Evolutionary conservation across 1,140 invertebrate species (phyloP), one percentile per base, ranked within the genome.

Genomic region (Sycobia sp.): DNA sequence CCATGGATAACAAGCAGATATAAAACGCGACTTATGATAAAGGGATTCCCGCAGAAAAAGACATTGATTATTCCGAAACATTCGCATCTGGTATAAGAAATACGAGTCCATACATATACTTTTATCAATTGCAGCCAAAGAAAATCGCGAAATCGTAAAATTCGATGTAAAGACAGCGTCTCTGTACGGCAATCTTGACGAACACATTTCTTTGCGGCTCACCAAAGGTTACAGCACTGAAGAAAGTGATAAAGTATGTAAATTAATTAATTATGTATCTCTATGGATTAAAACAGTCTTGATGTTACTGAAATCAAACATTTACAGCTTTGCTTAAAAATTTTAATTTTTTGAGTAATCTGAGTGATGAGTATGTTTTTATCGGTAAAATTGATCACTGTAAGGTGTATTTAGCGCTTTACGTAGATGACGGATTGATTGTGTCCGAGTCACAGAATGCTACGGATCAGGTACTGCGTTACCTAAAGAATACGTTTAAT

Each of bases 341-440:
- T 18, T 18, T 20, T 18, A 44, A 44, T 20, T 44, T 44, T 16
- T 3, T 3, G 1, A 22, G 16, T 10, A 22, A 18, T 18, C 1
- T 10, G 20, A 44, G 41, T 9, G 20, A 44, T 10, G 10, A 20
- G 3, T 38, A 18, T 16, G 10, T 44, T 20, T 44, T 22, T 18
- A 11, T 20, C 1, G n/a, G n/a, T 18, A 18, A 4, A 44, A 36
- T 62, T 67, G 29, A 57, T 59, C 11, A 43, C 43, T 11, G 66
- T 36, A n/a, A n/a, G 49, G 57, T 73, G 16, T 69, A 65, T 55
- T 36, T 74, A 34, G 54, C 66, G 5, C 32, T 71, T 7, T 71
- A 68, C 54, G 68, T 71, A 14, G 68, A 71, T 49, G 67, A 72
- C 50, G 67, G 69, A n/a, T 56, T 70, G 10, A 18, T 70, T 16